These are phyloP conservation scores for Cossypha heuglini DNA, from an alignment of 2,797 vertebrate species.

Conservation along the genomic window DNA sequence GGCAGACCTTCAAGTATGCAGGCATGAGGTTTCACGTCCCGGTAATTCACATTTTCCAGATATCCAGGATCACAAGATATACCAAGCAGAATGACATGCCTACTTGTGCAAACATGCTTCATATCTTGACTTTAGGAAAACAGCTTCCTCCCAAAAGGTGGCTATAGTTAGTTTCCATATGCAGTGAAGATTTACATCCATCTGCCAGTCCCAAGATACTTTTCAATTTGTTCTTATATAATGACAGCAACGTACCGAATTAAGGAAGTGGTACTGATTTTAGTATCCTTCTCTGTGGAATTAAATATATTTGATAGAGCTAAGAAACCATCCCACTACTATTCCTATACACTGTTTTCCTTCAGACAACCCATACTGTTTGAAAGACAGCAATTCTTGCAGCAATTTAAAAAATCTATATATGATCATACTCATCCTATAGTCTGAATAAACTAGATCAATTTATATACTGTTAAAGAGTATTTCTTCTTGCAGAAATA, in stretches of 20 bases:
- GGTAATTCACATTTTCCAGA: background rate
- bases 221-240: constrained; percentile 36
- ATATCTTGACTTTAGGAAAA: background rate
- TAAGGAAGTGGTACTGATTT: background rate
- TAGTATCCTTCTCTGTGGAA: background rate
- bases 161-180: constrained; percentile 48
- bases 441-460: background rate
- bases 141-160: background rate
- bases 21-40: background rate
- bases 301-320: background rate
- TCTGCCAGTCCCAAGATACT: background rate
- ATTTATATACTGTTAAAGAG: background rate
- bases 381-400: background rate
- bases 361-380: background rate
- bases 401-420: background rate
- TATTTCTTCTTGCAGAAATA: background rate
- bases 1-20: background rate
- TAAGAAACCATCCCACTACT: background rate
- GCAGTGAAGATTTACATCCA: constrained; percentile 27
- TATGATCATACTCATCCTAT: background rate
- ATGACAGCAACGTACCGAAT: background rate
- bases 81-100: background rate
- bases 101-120: background rate
- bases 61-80: background rate
- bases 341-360: background rate